These are phyloP conservation scores for Xenentodon cancila DNA, from an alignment of 2,797 vertebrate genomes.

Conservation along the genomic window DNA sequence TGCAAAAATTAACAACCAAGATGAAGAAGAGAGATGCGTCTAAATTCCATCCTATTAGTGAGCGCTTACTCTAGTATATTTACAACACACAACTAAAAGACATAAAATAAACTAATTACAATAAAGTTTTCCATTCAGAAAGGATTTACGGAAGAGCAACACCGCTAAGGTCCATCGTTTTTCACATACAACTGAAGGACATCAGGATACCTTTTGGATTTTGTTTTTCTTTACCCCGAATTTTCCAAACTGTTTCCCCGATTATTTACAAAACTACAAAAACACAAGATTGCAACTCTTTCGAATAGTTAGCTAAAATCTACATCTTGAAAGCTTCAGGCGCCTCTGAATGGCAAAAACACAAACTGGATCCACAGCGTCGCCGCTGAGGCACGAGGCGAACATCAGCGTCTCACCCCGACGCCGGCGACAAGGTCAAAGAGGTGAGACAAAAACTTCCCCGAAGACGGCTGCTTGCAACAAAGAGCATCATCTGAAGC, in stretches of 20 bases:
- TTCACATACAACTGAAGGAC: constrained; percentile 50
- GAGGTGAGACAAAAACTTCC: too few species aligned
- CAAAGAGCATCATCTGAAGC: too few species aligned
- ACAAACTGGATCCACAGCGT: constrained; percentile 44
- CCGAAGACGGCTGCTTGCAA: too few species aligned
- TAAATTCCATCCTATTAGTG: background rate
- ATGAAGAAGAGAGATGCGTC: constrained; percentile 28
- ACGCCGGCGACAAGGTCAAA: too few species aligned
- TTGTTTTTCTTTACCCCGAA: constrained; percentile 16
- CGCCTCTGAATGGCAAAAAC: constrained; percentile 22
- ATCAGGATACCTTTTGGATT: constrained; percentile 23
- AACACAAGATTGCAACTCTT: constrained; percentile 40
- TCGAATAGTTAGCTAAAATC: constrained; percentile 28
- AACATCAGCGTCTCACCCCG: background rate
- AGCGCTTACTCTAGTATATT: too few species aligned
- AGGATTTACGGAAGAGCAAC: constrained; percentile 1
- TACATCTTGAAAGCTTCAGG: constrained; percentile 29
- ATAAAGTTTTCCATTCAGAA: too few species aligned
- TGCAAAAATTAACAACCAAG: constrained; percentile 51
- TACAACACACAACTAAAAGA: background rate
- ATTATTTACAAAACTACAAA: constrained; percentile 68
- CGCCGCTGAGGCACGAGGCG: constrained; percentile 23
- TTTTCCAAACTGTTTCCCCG: constrained; percentile 30
- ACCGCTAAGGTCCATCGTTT: constrained; percentile 53
- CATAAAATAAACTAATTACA: constrained; percentile 9